phyloP scores from a whole-genome alignment of 2,888 invertebrate genomes.

The Meandrusa payeni region DNA sequence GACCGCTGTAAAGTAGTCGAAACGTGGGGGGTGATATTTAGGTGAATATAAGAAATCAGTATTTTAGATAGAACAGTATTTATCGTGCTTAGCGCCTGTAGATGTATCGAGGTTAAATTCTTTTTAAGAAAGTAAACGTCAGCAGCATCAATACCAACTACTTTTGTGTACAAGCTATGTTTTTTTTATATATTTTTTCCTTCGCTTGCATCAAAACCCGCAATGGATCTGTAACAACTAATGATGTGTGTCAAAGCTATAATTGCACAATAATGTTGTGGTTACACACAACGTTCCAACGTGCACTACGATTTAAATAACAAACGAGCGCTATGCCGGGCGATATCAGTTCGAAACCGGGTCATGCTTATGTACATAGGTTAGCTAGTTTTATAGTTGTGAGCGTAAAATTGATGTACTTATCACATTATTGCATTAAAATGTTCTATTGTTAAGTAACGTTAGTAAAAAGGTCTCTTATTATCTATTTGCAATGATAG shows the following conservation, averaged over 20 bases:
- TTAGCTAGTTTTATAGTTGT: slow-evolving; percentile 26
- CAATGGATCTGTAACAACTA: slow-evolving; percentile 10
- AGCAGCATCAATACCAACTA: too few species aligned
- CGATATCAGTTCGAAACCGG: slow-evolving; percentile 44
- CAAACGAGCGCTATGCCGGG: slow-evolving; percentile 37
- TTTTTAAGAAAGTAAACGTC: too few species aligned
- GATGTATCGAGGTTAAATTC: too few species aligned
- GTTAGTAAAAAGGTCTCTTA: too few species aligned
- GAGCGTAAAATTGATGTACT: slow-evolving; percentile 30
- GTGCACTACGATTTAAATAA: slow-evolving; percentile 35
- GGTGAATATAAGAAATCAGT: too few species aligned
- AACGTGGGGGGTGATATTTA: too few species aligned
- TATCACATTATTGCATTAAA: slow-evolving; percentile 13
- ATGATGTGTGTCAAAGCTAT: slow-evolving; percentile 25
- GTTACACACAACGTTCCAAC: slow-evolving; percentile 25
- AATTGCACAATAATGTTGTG: slow-evolving; percentile 26
- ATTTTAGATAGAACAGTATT: too few species aligned
- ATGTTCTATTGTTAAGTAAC: slow-evolving; percentile 9
- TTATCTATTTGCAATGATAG: too few species aligned
- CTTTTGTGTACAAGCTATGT: too few species aligned
- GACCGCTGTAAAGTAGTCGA: too few species aligned
- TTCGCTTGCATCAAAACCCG: slow-evolving; percentile 4
- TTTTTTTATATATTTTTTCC: too few species aligned
- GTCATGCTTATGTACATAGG: slow-evolving; percentile 36
- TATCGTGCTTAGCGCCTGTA: too few species aligned